Evolutionary conservation across 1,140 invertebrate genomes (phyloP).

Genomic region (Drosophila saltans): DNA sequence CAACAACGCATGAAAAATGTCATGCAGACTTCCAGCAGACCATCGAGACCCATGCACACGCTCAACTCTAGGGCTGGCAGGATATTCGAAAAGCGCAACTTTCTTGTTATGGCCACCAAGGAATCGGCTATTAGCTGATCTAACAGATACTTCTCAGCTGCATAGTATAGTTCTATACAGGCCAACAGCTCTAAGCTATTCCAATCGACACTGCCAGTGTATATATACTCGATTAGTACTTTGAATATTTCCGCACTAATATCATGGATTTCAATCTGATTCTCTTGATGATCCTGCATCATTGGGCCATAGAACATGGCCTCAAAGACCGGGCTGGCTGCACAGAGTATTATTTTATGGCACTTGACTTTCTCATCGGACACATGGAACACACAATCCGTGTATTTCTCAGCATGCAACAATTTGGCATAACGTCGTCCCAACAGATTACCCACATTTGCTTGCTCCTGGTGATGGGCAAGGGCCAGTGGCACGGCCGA

Average conservation of each 20-base stretch:
- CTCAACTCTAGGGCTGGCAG: constrained; percentile 73
- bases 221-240: constrained; percentile 70
- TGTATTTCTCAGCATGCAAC: constrained; percentile 63
- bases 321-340: constrained; percentile 90
- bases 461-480: constrained; percentile 53
- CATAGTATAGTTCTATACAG: constrained; percentile 77
- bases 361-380: constrained; percentile 64
- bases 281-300: constrained; percentile 83
- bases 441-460: constrained; percentile 35
- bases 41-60: constrained; percentile 74
- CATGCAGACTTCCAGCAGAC: constrained; percentile 74
- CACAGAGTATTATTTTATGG: constrained; percentile 88
- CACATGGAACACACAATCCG: constrained; percentile 76
- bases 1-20: constrained; percentile 77
- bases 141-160: constrained; percentile 80
- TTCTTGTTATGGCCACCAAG: constrained; percentile 57
- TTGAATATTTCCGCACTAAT: constrained; percentile 73
- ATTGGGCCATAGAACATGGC: constrained; percentile 89
- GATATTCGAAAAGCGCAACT: constrained; percentile 76
- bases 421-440: constrained; percentile 69
- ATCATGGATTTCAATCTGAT: constrained; percentile 72
- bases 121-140: constrained; percentile 66
- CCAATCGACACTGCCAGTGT: constrained; percentile 66
- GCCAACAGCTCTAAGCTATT: constrained; percentile 62
- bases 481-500: constrained; percentile 41